Conservation (phyloP, 35 echinoderm and acorn worm genomes). For the Strongylocentrotus purpuratus region DNA sequence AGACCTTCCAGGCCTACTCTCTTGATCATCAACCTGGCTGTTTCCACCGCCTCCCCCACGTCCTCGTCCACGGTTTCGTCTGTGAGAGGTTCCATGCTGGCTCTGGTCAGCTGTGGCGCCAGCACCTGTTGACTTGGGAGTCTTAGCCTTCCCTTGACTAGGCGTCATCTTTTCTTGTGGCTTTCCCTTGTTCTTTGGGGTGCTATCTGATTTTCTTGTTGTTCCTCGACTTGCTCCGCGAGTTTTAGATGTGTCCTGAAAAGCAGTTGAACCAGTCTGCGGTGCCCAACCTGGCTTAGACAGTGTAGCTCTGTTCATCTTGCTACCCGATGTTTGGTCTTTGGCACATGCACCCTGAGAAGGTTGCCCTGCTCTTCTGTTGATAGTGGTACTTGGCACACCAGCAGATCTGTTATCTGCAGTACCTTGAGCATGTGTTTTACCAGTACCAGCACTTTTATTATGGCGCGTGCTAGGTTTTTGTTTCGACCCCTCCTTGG, state of each 20-base stretch:
- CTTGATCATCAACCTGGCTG: not conserved
- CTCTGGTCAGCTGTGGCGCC: not conserved
- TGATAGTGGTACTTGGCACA: too few species aligned
- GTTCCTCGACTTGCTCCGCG: not conserved
- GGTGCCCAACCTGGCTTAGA: not conserved
- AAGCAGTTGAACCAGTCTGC: not conserved
- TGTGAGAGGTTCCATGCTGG: not conserved
- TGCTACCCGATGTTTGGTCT: not conserved
- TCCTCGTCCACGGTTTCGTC: not conserved
- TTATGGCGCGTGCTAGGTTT: not conserved
- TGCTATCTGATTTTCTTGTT: not conserved
- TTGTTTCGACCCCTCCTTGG: not conserved
- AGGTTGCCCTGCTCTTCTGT: not conserved
- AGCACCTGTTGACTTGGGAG: not conserved
- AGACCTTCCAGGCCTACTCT: not conserved
- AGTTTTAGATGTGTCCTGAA: not conserved
- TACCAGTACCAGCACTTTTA: not conserved
- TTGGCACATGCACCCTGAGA: not conserved
- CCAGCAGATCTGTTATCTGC: not conserved
- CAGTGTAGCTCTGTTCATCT: not conserved
- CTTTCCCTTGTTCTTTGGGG: not conserved
- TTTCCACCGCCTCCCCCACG: not conserved
- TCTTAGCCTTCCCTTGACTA: not conserved
- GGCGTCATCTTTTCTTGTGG: not conserved
- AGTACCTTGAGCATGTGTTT: not conserved